These are phyloP conservation scores for Merluccius polli DNA, from an alignment of 2,797 vertebrate species.

Conservation along the genomic window DNA sequence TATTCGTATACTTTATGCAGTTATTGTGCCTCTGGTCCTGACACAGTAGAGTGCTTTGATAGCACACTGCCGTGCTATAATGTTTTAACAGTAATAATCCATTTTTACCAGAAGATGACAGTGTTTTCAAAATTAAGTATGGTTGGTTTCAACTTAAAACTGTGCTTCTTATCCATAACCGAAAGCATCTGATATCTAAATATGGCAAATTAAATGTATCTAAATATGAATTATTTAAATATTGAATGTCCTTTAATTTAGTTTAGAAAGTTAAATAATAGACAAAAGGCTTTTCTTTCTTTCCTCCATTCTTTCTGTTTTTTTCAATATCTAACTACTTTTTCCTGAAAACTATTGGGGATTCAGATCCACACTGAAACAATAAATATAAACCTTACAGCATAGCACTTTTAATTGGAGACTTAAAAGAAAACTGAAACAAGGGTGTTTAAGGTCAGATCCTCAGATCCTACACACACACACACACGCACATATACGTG, in stretches of 20 bases:
- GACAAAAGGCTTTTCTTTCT: neutral
- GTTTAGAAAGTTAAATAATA: neutral
- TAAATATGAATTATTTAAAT: neutral
- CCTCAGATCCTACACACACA: neutral
- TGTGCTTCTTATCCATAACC: neutral
- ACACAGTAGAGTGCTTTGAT: neutral
- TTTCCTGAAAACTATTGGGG: conserved; percentile 10
- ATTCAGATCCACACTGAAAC: conserved; percentile 27
- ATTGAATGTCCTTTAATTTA: neutral
- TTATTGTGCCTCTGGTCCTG: neutral
- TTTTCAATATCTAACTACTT: neutral
- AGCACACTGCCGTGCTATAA: neutral
- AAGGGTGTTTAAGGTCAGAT: conserved; percentile 32
- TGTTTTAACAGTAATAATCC: neutral
- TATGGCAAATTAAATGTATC: neutral
- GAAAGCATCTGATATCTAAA: neutral
- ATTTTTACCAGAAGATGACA: conserved; percentile 54
- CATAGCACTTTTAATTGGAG: conserved; percentile 23
- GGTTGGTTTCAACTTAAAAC: neutral
- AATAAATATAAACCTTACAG: conserved; percentile 10
- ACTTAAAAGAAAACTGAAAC: conserved; percentile 35
- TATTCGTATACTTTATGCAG: neutral
- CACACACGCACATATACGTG: neutral
- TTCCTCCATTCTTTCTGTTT: neutral
- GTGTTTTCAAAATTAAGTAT: conserved; percentile 30